Conservation (phyloP, 2,888 invertebrate genomes). For the Drosophila colorata region DNA sequence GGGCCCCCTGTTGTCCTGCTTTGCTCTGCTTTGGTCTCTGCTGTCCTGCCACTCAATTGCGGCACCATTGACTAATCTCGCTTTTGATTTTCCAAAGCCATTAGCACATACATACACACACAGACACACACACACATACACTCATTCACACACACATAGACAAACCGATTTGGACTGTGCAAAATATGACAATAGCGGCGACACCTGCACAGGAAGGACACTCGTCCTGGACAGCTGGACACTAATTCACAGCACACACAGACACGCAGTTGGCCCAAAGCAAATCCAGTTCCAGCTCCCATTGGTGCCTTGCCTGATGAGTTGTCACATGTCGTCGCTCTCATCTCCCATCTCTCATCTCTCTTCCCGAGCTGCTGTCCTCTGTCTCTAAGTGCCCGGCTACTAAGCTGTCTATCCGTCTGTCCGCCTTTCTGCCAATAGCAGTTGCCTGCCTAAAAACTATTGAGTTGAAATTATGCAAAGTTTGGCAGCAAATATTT, state of each 20-base stretch:
- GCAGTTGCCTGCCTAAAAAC: slow-evolving; percentile 46
- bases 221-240: slow-evolving; percentile 27
- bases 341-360: slow-evolving; percentile 23
- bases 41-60: slow-evolving; percentile 64
- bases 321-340: slow-evolving; percentile 76
- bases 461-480: slow-evolving; percentile 71
- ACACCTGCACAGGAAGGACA: slow-evolving; percentile 45
- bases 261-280: slow-evolving; percentile 11
- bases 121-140: slow-evolving; percentile 7
- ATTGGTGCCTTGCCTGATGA: slow-evolving; percentile 69
- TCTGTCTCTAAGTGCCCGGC: neutral
- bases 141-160: slow-evolving; percentile 14
- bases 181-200: slow-evolving; percentile 61
- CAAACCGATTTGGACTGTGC: slow-evolving; percentile 38
- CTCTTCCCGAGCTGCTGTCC: neutral
- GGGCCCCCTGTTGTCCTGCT: slow-evolving; percentile 17
- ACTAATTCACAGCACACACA: slow-evolving; percentile 58
- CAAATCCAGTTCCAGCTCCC: slow-evolving; percentile 51
- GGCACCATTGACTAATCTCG: slow-evolving; percentile 70
- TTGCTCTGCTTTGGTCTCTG: slow-evolving; percentile 18
- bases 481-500: slow-evolving; percentile 70
- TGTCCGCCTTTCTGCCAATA: slow-evolving; percentile 30
- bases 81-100: slow-evolving; percentile 69
- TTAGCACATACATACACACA: slow-evolving; percentile 44
- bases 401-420: slow-evolving; percentile 4